Evolutionary conservation across 2,888 invertebrate genomes (phyloP), one percentile per base, ranked within the genome.

Genomic region (Norana najaformis): DNA sequence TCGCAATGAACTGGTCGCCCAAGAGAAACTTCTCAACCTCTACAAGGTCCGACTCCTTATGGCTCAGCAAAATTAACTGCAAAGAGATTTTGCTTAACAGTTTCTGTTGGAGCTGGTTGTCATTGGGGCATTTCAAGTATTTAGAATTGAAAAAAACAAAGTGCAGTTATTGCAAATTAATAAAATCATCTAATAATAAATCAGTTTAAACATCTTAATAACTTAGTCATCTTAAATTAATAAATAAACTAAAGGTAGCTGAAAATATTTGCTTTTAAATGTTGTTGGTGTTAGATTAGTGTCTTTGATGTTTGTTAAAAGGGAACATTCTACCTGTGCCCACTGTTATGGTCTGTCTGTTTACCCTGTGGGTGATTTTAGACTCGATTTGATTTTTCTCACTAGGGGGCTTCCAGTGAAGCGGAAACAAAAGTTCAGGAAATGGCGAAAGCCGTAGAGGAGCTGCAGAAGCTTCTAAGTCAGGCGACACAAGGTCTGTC

Each of bases 1-100:
- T 93, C 96, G 96, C 93, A 96, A 97, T 93, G 98, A 99, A 95
- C 95, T 98, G 35, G 96, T 97, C 91, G 97, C 98, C 6, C 98
- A 98, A 95, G 96, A 96, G 0, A 97, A 97, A 95, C 95, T 98
- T 90, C 96, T 97, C 4, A 97, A 97, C 92, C 95, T 98, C 23
- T 98, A 98, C 94, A 97, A 97, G 95, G 96, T 94, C 90, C 69
- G 91, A 3, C 47, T 47, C 23, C 47, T 47, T 47, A 47, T 23
- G 23, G 4, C 41, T 47, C 47, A 47, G 23, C 47, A 5, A 23
- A 47, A 23, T 47, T 47, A 23, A 47, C n/a, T n/a, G n/a, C n/a
- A n/a, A n/a, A n/a, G n/a, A 69, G 69, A 69, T 69, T 69, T 69
- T 69, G 69, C 11, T 16, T 13, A 69, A 11, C 69, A n/a, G 30